Evolutionary conservation across 2,888 invertebrate species (phyloP).

Genomic region (Eristalinus sepulchralis): DNA sequence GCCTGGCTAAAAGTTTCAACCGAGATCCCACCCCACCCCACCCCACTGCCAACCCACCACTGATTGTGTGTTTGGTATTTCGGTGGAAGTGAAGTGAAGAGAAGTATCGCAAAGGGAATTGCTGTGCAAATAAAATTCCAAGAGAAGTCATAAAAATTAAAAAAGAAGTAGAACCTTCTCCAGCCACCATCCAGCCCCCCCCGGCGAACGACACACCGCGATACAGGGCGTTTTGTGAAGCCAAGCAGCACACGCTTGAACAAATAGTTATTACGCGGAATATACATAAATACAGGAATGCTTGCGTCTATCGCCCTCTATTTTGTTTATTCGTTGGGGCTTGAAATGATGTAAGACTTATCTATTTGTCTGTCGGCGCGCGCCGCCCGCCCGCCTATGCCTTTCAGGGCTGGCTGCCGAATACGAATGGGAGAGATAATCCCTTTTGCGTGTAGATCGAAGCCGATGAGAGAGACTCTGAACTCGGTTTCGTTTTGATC

Average conservation of each 20-base stretch:
- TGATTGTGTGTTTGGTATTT: background rate
- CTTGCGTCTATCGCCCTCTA: slow-evolving; percentile 33
- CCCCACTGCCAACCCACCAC: background rate
- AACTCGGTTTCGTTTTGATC: slow-evolving; percentile 42
- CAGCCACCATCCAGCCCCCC: slow-evolving; percentile 18
- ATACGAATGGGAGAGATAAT: slow-evolving; percentile 18
- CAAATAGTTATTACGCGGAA: slow-evolving; percentile 66
- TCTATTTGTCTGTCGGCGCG: background rate
- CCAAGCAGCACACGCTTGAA: slow-evolving; percentile 52
- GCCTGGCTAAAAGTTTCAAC: background rate
- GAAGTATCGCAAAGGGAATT: slow-evolving; percentile 50
- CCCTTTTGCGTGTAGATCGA: slow-evolving; percentile 24
- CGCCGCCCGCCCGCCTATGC: background rate
- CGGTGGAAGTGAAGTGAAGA: slow-evolving; percentile 16
- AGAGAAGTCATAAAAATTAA: slow-evolving; percentile 53
- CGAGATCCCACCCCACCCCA: too few relatives aligned
- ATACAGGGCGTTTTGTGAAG: too few relatives aligned
- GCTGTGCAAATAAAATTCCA: slow-evolving; percentile 45
- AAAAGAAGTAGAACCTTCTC: background rate
- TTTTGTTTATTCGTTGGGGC: slow-evolving; percentile 60
- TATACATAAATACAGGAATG: slow-evolving; percentile 54
- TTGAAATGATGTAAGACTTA: slow-evolving; percentile 62
- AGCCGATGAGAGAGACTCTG: background rate
- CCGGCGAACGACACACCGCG: background rate
- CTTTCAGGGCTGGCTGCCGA: background rate